Conservation (phyloP, 2,113 vertebrate genomes). For the Caracal caracal region DNA sequence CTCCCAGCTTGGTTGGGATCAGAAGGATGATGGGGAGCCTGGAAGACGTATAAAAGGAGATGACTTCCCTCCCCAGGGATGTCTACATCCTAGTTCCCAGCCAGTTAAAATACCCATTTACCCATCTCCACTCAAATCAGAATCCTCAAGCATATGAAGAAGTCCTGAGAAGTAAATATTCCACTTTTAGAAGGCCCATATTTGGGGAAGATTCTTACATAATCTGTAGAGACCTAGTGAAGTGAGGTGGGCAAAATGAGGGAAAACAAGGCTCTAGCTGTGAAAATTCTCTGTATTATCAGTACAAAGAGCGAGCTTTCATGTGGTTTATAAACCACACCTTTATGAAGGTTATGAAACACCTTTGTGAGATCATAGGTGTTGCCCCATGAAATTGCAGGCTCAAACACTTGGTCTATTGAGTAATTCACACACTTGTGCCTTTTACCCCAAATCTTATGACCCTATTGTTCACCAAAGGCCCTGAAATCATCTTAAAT, state of each 20-base stretch:
- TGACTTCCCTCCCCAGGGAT: no score
- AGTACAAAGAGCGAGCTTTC: neutral
- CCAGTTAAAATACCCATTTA: neutral
- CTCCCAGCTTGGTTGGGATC: neutral
- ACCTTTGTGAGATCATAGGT: neutral
- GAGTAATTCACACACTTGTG: neutral
- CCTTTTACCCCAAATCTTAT: neutral
- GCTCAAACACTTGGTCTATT: neutral
- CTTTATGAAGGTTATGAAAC: no score
- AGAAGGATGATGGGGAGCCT: neutral
- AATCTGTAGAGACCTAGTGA: neutral
- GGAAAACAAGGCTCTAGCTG: neutral
- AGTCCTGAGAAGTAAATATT: neutral
- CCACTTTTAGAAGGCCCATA: neutral
- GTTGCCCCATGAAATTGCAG: neutral
- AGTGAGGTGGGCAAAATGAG: neutral
- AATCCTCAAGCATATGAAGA: neutral
- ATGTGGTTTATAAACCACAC: neutral
- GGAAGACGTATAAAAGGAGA: neutral
- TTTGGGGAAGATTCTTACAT: neutral
- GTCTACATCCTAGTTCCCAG: neutral
- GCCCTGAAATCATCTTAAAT: neutral
- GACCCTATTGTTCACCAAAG: neutral
- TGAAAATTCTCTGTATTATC: neutral
- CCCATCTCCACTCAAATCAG: neutral